Evolutionary conservation across 2,888 invertebrate species (phyloP).

Genomic region (Mesochorus sp.): DNA sequence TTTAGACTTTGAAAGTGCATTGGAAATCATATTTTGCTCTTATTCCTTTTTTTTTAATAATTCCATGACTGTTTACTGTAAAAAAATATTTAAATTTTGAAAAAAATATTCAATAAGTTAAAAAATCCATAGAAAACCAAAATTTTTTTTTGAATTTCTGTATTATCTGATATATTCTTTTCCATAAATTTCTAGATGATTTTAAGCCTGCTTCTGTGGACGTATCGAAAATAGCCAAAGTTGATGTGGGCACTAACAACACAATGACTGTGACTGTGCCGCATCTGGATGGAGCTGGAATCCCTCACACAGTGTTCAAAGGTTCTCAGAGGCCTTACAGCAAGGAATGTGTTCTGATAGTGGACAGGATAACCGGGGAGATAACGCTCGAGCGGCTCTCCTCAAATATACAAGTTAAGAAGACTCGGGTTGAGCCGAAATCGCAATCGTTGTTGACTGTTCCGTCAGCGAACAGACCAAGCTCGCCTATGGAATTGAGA

Average conservation of each 20-base stretch:
- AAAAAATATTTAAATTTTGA: no score
- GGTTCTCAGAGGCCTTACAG: slow-evolving; percentile 95
- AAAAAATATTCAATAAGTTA: neutral
- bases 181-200: slow-evolving; percentile 96
- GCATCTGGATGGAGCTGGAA: slow-evolving; percentile 95
- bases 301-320: slow-evolving; percentile 96
- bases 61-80: no score
- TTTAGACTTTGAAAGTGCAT: no score
- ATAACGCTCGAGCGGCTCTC: slow-evolving; percentile 96
- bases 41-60: no score
- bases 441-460: slow-evolving; percentile 69
- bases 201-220: slow-evolving; percentile 99
- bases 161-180: slow-evolving; percentile 23
- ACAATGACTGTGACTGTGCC: slow-evolving; percentile 97
- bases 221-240: slow-evolving; percentile 93
- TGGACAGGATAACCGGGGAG: slow-evolving; percentile 95
- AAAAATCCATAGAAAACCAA: no score
- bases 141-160: neutral
- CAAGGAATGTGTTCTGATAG: slow-evolving; percentile 97
- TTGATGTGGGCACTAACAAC: slow-evolving; percentile 94
- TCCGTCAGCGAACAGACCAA: slow-evolving; percentile 69
- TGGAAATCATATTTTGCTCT: no score
- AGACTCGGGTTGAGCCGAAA: slow-evolving; percentile 86
- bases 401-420: slow-evolving; percentile 96
- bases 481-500: slow-evolving; percentile 75